Conservation (phyloP, 2,797 vertebrate genomes). For the Cirrhinus molitorella region DNA sequence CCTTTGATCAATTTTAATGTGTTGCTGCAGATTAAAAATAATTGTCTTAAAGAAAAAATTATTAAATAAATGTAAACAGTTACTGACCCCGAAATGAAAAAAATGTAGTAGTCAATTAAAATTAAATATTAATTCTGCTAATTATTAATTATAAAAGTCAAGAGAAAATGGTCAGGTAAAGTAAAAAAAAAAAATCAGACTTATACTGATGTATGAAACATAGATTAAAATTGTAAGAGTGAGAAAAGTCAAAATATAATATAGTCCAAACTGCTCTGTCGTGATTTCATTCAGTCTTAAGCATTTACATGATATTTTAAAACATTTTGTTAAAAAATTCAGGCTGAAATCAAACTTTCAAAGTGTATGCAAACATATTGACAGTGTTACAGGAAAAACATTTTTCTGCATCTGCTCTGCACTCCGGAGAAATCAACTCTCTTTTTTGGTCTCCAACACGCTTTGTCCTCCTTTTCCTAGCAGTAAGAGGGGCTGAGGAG, state of each 20-base stretch:
- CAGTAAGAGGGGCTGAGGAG: slow-evolving; percentile 6
- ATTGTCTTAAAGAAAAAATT: too few species aligned
- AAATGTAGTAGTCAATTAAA: neutral
- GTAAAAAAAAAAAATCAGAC: neutral
- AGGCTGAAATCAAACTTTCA: neutral
- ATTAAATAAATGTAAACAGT: too few species aligned
- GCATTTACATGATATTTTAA: neutral
- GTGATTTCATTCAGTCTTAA: neutral
- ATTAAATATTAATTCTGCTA: neutral
- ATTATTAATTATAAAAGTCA: neutral
- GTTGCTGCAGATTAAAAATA: neutral
- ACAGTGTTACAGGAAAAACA: neutral
- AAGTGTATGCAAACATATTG: neutral
- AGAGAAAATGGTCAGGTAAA: neutral
- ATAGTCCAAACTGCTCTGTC: neutral
- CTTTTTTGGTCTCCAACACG: neutral
- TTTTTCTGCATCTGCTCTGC: neutral
- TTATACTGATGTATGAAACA: neutral
- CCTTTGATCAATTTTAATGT: neutral
- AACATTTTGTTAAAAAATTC: neutral
- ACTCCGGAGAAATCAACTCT: neutral
- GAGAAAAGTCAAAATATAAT: too few species aligned
- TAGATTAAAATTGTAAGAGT: neutral
- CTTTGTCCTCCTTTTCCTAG: slow-evolving; percentile 6
- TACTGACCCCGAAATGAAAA: neutral